These are phyloP conservation scores for Anticlea derivata DNA, from an alignment of 2,888 invertebrate genomes.

Conservation along the genomic window DNA sequence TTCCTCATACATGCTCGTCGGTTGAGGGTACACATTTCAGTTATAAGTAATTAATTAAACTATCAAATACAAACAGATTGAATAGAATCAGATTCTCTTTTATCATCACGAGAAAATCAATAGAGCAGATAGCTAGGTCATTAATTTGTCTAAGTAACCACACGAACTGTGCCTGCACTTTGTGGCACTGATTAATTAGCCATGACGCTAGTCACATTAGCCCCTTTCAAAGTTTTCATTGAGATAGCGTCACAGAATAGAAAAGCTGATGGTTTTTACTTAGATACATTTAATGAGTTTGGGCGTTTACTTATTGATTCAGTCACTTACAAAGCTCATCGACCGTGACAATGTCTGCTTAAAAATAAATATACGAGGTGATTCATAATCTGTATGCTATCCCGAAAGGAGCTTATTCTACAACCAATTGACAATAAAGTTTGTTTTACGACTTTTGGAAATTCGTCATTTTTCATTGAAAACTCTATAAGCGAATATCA, in stretches of 20 bases:
- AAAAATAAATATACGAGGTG: too few relatives aligned
- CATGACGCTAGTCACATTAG: slow-evolving; percentile 30
- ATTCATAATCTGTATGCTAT: too few relatives aligned
- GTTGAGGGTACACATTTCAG: too few relatives aligned
- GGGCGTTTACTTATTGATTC: slow-evolving; percentile 16
- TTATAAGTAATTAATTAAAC: too few relatives aligned
- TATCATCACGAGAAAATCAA: not conserved
- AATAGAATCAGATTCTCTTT: not conserved
- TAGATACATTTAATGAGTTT: slow-evolving; percentile 16
- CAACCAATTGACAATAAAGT: too few relatives aligned
- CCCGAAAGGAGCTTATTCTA: too few relatives aligned
- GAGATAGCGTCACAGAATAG: slow-evolving; percentile 10
- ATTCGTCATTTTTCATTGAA: too few relatives aligned
- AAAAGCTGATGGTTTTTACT: slow-evolving; percentile 20
- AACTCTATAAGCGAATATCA: too few relatives aligned
- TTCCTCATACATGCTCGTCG: too few relatives aligned
- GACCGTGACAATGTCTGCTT: too few relatives aligned
- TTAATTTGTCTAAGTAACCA: slow-evolving; percentile 30
- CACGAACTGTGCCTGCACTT: slow-evolving; percentile 22
- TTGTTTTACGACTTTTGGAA: too few relatives aligned
- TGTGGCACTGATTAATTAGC: slow-evolving; percentile 32
- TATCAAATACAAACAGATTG: not conserved
- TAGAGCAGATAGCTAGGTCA: slow-evolving; percentile 10
- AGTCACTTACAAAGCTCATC: too few relatives aligned
- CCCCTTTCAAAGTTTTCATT: slow-evolving; percentile 25